These are phyloP conservation scores for Nineta flava DNA, from an alignment of 2,888 invertebrate genomes.

Conservation along the genomic window DNA sequence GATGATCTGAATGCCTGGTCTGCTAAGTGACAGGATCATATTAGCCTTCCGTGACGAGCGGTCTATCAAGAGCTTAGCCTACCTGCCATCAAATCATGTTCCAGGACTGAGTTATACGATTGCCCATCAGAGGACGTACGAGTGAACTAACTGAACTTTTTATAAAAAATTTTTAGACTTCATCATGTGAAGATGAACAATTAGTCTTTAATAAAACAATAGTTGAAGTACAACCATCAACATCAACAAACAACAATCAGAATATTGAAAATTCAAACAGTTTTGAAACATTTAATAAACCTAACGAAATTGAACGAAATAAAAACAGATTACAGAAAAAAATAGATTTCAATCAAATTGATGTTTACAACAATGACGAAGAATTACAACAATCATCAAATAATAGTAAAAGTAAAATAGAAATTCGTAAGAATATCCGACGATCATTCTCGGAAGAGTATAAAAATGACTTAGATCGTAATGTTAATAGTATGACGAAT, in stretches of 20 bases:
- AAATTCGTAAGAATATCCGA: not conserved
- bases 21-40: too few relatives aligned
- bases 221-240: not conserved
- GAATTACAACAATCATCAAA: not conserved
- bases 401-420: not conserved
- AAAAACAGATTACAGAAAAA: too few relatives aligned
- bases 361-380: too few relatives aligned
- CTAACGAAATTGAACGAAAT: too few relatives aligned
- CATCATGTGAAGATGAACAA: slow-evolving; percentile 1
- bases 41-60: too few relatives aligned
- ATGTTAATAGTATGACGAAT: not conserved
- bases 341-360: too few relatives aligned
- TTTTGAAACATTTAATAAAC: not conserved
- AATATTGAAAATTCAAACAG: not conserved
- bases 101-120: too few relatives aligned
- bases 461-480: not conserved
- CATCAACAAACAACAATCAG: not conserved
- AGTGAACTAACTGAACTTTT: not conserved
- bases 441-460: not conserved
- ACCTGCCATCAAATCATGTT: too few relatives aligned
- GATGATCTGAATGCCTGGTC: too few relatives aligned
- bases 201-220: not conserved
- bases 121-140: too few relatives aligned
- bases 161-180: not conserved
- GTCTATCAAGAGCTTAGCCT: too few relatives aligned